A percentile compares a stretch with the other conserved stretches of the same genome.
phyloP scores from a whole-genome alignment of 2,797 vertebrate genomes.

The Mus minutoides region DNA sequence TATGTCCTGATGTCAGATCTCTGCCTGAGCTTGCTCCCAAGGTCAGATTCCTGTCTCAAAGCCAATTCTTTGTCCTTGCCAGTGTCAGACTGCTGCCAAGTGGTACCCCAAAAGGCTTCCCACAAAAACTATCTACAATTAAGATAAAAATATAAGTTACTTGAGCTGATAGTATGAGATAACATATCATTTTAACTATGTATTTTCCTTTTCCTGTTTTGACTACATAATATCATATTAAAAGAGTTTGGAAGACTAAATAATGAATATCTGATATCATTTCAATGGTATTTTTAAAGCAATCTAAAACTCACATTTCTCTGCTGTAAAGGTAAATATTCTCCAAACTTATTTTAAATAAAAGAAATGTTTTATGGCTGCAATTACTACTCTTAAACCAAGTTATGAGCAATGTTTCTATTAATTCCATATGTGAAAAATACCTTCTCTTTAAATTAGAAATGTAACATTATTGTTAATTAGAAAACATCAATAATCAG shows the following conservation, averaged over 20 bases:
- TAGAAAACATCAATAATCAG: constrained; percentile 41
- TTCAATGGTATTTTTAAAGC: background rate
- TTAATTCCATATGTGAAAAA: background rate
- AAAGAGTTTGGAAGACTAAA: background rate
- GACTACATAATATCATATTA: background rate
- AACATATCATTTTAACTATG: background rate
- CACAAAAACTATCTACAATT: background rate
- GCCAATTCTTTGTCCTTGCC: too few species aligned
- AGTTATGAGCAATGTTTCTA: background rate
- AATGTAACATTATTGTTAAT: background rate
- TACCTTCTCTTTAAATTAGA: constrained; percentile 43
- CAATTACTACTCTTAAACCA: background rate
- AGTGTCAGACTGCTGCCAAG: too few species aligned
- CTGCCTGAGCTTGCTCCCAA: too few species aligned
- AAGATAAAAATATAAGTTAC: background rate
- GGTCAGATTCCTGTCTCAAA: too few species aligned
- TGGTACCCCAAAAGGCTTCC: too few species aligned
- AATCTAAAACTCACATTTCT: background rate
- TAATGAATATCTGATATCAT: background rate
- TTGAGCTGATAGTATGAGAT: constrained; percentile 7
- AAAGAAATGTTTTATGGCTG: background rate
- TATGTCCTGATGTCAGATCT: too few species aligned
- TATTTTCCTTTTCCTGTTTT: background rate
- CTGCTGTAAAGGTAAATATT: background rate
- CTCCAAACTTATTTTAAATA: constrained; percentile 9